Percentiles rank a stretch among this genome's conserved stretches.
Conservation (phyloP, 2,888 invertebrate genomes). For the Cheiracanthium punctorium region DNA sequence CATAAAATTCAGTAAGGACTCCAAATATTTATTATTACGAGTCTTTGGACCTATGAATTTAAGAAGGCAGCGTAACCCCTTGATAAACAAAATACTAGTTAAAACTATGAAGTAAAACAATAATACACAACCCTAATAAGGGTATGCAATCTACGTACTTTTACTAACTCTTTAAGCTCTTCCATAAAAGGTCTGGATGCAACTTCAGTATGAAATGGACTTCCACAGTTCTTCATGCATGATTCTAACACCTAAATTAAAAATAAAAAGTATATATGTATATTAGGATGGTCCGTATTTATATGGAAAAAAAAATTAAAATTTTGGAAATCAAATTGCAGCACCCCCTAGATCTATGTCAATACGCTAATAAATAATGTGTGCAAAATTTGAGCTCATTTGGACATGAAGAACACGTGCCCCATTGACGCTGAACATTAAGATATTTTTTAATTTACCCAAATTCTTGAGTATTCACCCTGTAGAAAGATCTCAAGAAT, state of each 20-base stretch:
- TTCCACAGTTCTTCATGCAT: slow-evolving; percentile 97
- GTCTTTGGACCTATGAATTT: not conserved
- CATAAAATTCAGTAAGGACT: too few relatives aligned
- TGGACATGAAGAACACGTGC: too few relatives aligned
- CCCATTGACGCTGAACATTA: too few relatives aligned
- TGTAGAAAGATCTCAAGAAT: slow-evolving; percentile 7
- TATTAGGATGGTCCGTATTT: too few relatives aligned
- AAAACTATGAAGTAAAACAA: not conserved
- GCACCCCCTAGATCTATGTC: too few relatives aligned
- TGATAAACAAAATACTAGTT: not conserved
- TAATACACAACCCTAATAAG: not conserved
- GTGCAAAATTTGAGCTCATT: too few relatives aligned
- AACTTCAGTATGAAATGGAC: slow-evolving; percentile 90
- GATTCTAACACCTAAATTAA: slow-evolving; percentile 86
- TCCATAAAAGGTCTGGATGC: slow-evolving; percentile 95
- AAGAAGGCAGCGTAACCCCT: too few relatives aligned
- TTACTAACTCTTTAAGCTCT: slow-evolving; percentile 90
- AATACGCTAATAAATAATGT: too few relatives aligned
- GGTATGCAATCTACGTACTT: slow-evolving; percentile 78
- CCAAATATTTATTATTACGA: not conserved
- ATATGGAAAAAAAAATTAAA: too few relatives aligned
- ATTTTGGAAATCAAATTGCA: too few relatives aligned
- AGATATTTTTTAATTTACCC: too few relatives aligned
- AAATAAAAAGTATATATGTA: slow-evolving; percentile 18
- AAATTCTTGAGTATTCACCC: too few relatives aligned